These are phyloP conservation scores for Perdix hodgsoniae DNA, from an alignment of 2,797 vertebrate genomes.

Conservation along the genomic window DNA sequence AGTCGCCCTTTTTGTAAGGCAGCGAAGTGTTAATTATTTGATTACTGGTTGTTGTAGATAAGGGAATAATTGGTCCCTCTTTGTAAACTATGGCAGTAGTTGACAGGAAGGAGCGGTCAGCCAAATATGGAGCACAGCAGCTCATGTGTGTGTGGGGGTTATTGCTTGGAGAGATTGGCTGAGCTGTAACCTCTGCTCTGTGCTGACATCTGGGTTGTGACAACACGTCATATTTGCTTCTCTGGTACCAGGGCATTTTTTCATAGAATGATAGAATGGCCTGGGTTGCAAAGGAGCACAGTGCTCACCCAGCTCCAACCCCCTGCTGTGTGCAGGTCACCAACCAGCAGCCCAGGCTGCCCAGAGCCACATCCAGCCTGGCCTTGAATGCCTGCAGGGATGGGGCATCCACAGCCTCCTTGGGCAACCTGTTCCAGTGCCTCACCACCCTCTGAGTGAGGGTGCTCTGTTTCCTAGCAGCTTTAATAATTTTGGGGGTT, in stretches of 20 bases:
- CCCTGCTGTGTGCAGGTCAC: no score
- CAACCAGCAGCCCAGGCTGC: no score
- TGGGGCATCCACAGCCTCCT: no score
- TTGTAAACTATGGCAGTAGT: background rate
- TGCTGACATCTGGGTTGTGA: background rate
- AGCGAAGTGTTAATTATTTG: conserved; percentile 57
- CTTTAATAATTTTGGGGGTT: background rate
- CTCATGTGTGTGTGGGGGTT: background rate
- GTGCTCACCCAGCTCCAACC: no score
- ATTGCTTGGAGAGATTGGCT: background rate
- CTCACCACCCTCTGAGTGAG: no score
- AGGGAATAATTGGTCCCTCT: conserved; percentile 41
- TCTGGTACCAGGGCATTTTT: background rate
- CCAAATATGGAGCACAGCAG: background rate
- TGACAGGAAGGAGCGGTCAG: background rate
- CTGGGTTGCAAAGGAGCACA: no score
- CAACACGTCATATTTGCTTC: background rate
- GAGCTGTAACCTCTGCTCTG: background rate
- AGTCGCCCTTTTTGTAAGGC: conserved; percentile 5
- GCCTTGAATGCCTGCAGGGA: no score
- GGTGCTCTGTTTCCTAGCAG: background rate
- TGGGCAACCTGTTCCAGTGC: no score
- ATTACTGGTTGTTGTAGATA: conserved; percentile 37
- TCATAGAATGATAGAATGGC: background rate
- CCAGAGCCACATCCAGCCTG: no score